Evolutionary conservation across 2,888 invertebrate genomes (phyloP), one percentile per base, ranked within the genome.

Genomic region (Agrilus mali): DNA sequence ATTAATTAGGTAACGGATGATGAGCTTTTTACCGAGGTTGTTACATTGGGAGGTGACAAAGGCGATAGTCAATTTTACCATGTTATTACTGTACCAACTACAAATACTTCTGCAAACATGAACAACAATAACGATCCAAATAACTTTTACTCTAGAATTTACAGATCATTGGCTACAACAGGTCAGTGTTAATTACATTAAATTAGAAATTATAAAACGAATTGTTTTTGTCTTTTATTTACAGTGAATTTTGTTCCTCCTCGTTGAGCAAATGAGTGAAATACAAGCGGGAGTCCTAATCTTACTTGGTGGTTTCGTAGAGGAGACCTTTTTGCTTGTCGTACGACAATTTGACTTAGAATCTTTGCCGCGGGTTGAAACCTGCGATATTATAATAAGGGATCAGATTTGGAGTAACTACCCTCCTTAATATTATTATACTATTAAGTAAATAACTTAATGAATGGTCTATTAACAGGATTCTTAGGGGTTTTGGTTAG

Each of bases 91-190:
- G 39, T 50, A 14, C 40, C 47, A 27, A 17, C 41, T n/a, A 39
- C 20, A 12, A 46, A 43, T 5, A 1, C 40, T 12, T 13, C 42
- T 10, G 32, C 44, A 38, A 34, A 33, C 33, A 37, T 46, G 41
- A 13, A 41, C 41, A 41, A 46, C 34, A 34, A 37, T 16, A 33
- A 42, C 7, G 48, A 38, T 13, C 15, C 35, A 8, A 44, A 39
- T 34, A 53, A 50, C 15, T 56, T 58, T 2, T 60, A 59, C 53
- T 61, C 63, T 4, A 58, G 61, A 47, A 53, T 66, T 44, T 65
- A 64, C 51, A 57, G 61, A 31, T 48, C 65, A 41, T 52, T 65
- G 49, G 61, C 63, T n/a, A 57, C 61, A 45, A 59, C 35, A 42
- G 22, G n/a, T 12, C 38, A 20, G 42, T 37, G 10, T 35, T 37